phyloP scores from a whole-genome alignment of 1,140 invertebrate species.

The Odontomachus brunneus region DNA sequence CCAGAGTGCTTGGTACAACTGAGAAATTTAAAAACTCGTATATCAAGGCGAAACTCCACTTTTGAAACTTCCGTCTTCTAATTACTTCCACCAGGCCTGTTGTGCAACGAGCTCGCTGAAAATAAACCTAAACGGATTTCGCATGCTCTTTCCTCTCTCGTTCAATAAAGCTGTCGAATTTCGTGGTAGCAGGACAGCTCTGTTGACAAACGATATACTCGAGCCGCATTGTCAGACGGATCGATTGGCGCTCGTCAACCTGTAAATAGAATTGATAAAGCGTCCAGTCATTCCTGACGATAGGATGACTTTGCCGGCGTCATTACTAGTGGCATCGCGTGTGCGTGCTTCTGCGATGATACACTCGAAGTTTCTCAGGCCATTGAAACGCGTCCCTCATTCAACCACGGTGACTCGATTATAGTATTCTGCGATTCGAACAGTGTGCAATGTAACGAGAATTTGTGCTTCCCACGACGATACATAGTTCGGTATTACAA shows the following conservation, averaged over 20 bases:
- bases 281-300: slow-evolving; percentile 59
- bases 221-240: slow-evolving; percentile 25
- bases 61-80: neutral
- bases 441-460: neutral
- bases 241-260: slow-evolving; percentile 46
- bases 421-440: neutral
- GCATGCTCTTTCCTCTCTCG: neutral
- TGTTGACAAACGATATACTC: slow-evolving; percentile 54
- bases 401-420: slow-evolving; percentile 17
- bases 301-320: slow-evolving; percentile 61
- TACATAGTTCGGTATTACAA: too few relatives aligned
- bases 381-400: slow-evolving; percentile 34
- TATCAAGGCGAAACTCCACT: neutral
- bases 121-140: slow-evolving; percentile 41
- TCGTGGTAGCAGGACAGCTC: slow-evolving; percentile 33
- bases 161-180: slow-evolving; percentile 58
- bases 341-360: slow-evolving; percentile 34
- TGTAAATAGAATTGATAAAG: slow-evolving; percentile 64
- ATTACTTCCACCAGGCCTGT: neutral
- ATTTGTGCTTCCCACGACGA: neutral
- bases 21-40: neutral
- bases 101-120: neutral
- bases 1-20: too few relatives aligned
- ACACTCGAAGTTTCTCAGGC: neutral
- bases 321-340: slow-evolving; percentile 62